Percentiles rank a stretch among this genome's conserved stretches.
Conservation (phyloP, 2,797 vertebrate genomes). For the Chiloscyllium punctatum region DNA sequence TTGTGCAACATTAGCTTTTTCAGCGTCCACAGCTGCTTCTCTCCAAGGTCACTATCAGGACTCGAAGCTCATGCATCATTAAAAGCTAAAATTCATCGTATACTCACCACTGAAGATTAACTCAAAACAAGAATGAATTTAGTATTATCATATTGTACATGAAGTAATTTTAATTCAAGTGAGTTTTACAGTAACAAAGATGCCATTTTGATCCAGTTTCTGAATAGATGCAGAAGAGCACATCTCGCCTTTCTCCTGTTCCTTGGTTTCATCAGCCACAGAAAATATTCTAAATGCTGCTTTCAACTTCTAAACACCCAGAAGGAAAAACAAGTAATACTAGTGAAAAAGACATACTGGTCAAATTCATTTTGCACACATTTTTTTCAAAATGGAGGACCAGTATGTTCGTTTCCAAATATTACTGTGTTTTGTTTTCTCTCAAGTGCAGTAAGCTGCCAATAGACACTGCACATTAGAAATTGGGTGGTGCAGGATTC, state of each 20-base stretch:
- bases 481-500: background rate
- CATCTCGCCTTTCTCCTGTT: background rate
- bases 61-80: background rate
- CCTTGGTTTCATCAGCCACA: background rate
- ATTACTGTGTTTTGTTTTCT: no score
- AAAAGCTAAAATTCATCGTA: background rate
- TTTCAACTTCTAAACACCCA: background rate
- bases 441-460: background rate
- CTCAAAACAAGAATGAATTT: background rate
- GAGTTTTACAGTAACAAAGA: background rate
- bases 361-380: no score
- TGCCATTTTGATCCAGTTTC: background rate
- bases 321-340: no score
- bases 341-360: no score
- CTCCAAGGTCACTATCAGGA: background rate
- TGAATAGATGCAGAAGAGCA: background rate
- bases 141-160: background rate
- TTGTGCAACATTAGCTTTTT: background rate
- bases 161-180: background rate
- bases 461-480: background rate
- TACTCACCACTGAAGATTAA: background rate
- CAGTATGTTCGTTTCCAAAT: no score
- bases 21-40: background rate
- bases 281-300: background rate
- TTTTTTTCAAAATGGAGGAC: no score